phyloP scores from a whole-genome alignment of 2,888 invertebrate species.

The Nomada ruficornis region DNA sequence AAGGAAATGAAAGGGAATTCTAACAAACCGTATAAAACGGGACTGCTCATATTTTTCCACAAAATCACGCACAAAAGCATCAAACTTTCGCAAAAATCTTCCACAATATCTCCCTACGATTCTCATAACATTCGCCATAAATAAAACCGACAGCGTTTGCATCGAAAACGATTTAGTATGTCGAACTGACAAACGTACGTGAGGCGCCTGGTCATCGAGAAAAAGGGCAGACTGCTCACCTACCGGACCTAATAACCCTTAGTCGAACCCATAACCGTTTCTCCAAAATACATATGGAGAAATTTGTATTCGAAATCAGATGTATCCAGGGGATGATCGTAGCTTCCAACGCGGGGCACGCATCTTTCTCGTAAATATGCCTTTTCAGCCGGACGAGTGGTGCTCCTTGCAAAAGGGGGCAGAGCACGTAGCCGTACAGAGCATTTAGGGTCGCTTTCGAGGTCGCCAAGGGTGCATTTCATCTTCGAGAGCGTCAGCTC shows the following conservation, averaged over 20 bases:
- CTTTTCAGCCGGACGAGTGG: slow-evolving; percentile 64
- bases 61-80: not conserved
- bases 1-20: too few species aligned
- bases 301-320: slow-evolving; percentile 78
- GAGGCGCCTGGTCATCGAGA: slow-evolving; percentile 59
- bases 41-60: too few species aligned
- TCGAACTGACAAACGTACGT: slow-evolving; percentile 57
- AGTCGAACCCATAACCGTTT: slow-evolving; percentile 66
- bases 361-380: slow-evolving; percentile 79
- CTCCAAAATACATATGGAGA: slow-evolving; percentile 68
- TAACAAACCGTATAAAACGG: too few species aligned
- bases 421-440: slow-evolving; percentile 47
- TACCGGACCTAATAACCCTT: slow-evolving; percentile 70
- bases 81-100: not conserved
- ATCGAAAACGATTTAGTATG: slow-evolving; percentile 34
- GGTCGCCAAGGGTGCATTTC: slow-evolving; percentile 83
- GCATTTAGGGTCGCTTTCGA: slow-evolving; percentile 61
- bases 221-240: slow-evolving; percentile 42
- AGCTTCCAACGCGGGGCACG: slow-evolving; percentile 70
- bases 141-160: slow-evolving; percentile 35
- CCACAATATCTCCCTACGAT: not conserved
- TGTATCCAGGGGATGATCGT: slow-evolving; percentile 62
- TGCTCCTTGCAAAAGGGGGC: slow-evolving; percentile 55
- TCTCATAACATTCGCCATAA: slow-evolving; percentile 8
- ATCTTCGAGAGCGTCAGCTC: slow-evolving; percentile 82